Base-by-base conservation (phyloP, 30 jellyfish, hydroid and myxozoan species). In the Chrysaora quinquecirrha region DNA sequence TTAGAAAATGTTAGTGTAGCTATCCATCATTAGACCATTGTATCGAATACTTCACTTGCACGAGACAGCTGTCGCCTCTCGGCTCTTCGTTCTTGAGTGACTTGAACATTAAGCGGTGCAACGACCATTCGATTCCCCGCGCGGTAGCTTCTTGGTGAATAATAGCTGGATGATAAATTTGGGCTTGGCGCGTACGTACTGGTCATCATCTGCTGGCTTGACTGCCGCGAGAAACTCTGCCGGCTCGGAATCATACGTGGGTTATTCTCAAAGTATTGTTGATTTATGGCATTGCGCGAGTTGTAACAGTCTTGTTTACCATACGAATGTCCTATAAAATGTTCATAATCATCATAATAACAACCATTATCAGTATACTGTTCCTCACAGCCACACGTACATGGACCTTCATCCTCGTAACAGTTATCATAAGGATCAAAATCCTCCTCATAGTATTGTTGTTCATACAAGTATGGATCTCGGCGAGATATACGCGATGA, bases 31-130 rank as follows among this genome's bases (percentile, higher is more conserved):
- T 22, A 80, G 35, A 80, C 90, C 71, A 80, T 35, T 67, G 90
- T 80, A 48, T 80, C 90, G 34, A 68, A 80, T 1, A 66, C 83
- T 18, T 62, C 80, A 49, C 74, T 69, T 18, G 76, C 34, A 19
- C 78, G 34, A 0, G 95, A 20, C 24, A 84, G 54, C 2, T 70
- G 67, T 28, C 95, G 78, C 24, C 88, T 72, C 30, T 72, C 95
- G 48, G 95, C 95, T 30, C 72, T 68, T 47, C 95, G 95, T 22
- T 84, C 95, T 3, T 84, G 85, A 29, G 88, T 84, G 21, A 84
- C 84, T 72, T 63, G 67, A 23, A 84, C 88, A 61, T 68, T 63
- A 67, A 84, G 71, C 33, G 95, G 95, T 27, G 94, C 87, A 32
- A 84, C 82, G 10, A 84, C 95, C 84, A 84, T 66, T 1, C 84